phyloP scores from a whole-genome alignment of 2,888 invertebrate genomes.

The Polydrusus tereticollis region DNA sequence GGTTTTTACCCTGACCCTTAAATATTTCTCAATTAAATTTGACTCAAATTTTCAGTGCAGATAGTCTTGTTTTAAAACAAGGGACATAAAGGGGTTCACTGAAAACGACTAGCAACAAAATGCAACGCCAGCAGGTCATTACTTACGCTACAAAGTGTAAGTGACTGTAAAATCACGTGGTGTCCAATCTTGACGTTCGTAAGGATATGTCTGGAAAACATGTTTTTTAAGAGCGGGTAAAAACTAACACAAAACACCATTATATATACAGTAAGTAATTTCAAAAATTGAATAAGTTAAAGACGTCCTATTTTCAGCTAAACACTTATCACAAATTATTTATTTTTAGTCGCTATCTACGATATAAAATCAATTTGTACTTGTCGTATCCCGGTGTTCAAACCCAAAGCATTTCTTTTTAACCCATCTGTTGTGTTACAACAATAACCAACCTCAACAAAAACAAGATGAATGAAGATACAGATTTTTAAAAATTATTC shows the following conservation, averaged over 20 bases:
- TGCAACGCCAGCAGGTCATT: no score
- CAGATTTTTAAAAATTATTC: neutral
- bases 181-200: no score
- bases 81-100: no score
- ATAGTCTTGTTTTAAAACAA: no score
- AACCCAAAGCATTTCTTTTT: slow-evolving; percentile 44
- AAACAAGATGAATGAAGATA: neutral
- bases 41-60: no score
- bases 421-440: neutral
- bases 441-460: neutral
- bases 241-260: slow-evolving; percentile 16
- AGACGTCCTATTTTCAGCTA: slow-evolving; percentile 50
- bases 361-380: slow-evolving; percentile 58
- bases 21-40: no score
- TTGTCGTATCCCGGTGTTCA: slow-evolving; percentile 55
- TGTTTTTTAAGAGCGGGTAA: neutral
- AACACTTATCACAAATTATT: slow-evolving; percentile 57
- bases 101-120: no score
- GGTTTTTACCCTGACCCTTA: slow-evolving; percentile 10
- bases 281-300: slow-evolving; percentile 41
- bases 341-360: slow-evolving; percentile 51
- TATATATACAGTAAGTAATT: slow-evolving; percentile 48
- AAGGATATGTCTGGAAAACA: no score
- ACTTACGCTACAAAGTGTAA: no score
- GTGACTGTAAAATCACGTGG: no score